A percentile compares a stretch with the other conserved stretches of the same genome.
Evolutionary conservation across 2,113 vertebrate species (phyloP).

Genomic region (Platysternon megacephalum): DNA sequence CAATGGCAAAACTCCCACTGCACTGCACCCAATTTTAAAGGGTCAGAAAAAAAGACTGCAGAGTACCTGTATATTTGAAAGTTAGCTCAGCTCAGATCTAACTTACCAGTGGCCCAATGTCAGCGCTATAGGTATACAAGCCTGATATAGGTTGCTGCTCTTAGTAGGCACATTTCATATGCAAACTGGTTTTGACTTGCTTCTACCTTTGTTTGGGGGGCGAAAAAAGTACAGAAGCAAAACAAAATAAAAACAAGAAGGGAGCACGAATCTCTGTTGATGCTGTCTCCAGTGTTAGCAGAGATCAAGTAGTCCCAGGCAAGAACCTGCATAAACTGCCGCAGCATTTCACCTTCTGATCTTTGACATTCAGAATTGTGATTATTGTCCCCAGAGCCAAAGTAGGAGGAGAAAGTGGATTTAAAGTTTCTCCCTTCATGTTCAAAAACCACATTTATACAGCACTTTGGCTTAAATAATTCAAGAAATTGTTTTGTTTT

Average conservation of each 20-base stretch:
- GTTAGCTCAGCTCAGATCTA: neutral
- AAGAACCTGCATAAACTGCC: neutral
- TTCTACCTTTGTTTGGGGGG: neutral
- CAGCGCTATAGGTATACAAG: neutral
- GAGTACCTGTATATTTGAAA: neutral
- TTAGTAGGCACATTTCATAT: fast-evolving
- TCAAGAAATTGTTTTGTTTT: neutral
- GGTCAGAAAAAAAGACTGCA: neutral
- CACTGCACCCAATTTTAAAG: neutral
- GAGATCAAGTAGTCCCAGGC: neutral
- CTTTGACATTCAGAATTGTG: neutral
- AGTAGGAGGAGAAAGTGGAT: neutral
- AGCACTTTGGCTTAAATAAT: neutral
- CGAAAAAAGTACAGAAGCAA: fast-evolving
- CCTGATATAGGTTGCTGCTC: neutral
- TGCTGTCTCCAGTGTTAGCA: fast-evolving
- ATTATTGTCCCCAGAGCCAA: neutral
- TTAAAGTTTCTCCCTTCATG: neutral
- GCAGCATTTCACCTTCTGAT: neutral
- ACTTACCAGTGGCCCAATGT: neutral
- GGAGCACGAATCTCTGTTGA: neutral
- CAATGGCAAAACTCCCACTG: neutral
- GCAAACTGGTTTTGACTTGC: neutral
- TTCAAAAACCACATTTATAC: neutral
- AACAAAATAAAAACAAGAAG: neutral